Evolutionary conservation across 1,140 invertebrate genomes (phyloP), one percentile per base, ranked within the genome.

Genomic region (Cyclargus thomasi): DNA sequence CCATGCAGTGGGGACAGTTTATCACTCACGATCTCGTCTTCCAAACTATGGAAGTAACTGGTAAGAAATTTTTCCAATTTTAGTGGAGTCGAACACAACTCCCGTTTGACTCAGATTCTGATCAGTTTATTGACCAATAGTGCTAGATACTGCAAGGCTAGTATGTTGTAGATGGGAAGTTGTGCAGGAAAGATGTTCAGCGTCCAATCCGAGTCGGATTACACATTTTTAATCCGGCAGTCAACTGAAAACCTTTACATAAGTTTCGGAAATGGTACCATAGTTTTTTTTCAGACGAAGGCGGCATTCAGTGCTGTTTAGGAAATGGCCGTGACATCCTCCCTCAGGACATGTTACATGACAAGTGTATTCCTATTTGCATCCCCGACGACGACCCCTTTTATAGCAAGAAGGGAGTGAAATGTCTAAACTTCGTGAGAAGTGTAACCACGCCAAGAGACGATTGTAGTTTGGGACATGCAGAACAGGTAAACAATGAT

Each of bases 381-480:
- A 91, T 95, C 0, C 91, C 93, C 0, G 76, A 88, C 8, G 91
- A 94, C 69, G 95, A 96, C 80, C 91, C 92, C 0, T 92, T 95
- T 71, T 94, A 93, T 74, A 72, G 83, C 0, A 74, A 89, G 8
- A 86, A 94, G 8, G 93, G 94, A 22, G 91, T 94, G 64, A 78
- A 88, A 47, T 94, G 93, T 71, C 88, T 94, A 57, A 94, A 94
- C 73, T 93, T 93, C 73, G 93, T 94, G 55, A 78, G 90, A 53
- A 88, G 85, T 64, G 76, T 91, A 6, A 94, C 94, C 0, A 93
- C 94, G 0, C 91, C 95, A 0, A 89, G 93, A 70, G 91, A 93
- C 0, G 94, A 95, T 67, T 97, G 96, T 71, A 94, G 91, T 53
- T 92, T 96, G 67, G 95, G 95, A 18, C 94, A 94, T n/a, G 85